Conservation (phyloP, 2,888 invertebrate genomes). For the Drosophila koepferae region DNA sequence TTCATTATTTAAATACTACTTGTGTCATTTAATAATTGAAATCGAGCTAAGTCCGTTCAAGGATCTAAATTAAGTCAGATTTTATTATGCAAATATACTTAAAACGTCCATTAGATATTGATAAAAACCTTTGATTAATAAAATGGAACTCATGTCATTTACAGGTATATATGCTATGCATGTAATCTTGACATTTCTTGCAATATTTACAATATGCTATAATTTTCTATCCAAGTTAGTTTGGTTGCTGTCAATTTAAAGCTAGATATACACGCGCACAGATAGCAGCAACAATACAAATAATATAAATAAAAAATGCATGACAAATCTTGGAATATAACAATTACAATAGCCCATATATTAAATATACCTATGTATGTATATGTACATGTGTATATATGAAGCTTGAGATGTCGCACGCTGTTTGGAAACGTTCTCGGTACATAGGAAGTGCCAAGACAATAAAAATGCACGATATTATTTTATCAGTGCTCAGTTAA, state of each 20-base stretch:
- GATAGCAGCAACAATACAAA: conserved; percentile 44
- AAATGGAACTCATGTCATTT: neutral
- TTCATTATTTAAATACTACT: too few species aligned
- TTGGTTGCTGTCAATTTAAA: conserved; percentile 9
- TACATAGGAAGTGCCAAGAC: conserved; percentile 73
- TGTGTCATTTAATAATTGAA: too few species aligned
- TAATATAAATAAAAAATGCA: conserved; percentile 27
- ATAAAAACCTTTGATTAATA: too few species aligned
- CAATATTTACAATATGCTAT: conserved; percentile 8
- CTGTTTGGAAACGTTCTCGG: conserved; percentile 48
- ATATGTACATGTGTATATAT: conserved; percentile 1
- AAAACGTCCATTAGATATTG: too few species aligned
- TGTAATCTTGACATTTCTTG: conserved; percentile 5
- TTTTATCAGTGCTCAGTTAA: conserved; percentile 56
- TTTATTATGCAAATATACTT: too few species aligned
- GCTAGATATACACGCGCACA: conserved; percentile 44
- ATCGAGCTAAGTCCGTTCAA: too few species aligned
- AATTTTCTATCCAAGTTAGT: neutral
- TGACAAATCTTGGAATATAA: conserved; percentile 59
- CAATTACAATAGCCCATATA: conserved; percentile 34
- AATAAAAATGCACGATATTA: conserved; percentile 77
- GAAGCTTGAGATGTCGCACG: conserved; percentile 53
- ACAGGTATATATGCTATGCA: neutral
- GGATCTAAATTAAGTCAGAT: too few species aligned
- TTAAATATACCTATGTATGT: neutral